These are phyloP conservation scores for Atherinomorus stipes DNA, from an alignment of 2,113 vertebrate species.

Conservation along the genomic window DNA sequence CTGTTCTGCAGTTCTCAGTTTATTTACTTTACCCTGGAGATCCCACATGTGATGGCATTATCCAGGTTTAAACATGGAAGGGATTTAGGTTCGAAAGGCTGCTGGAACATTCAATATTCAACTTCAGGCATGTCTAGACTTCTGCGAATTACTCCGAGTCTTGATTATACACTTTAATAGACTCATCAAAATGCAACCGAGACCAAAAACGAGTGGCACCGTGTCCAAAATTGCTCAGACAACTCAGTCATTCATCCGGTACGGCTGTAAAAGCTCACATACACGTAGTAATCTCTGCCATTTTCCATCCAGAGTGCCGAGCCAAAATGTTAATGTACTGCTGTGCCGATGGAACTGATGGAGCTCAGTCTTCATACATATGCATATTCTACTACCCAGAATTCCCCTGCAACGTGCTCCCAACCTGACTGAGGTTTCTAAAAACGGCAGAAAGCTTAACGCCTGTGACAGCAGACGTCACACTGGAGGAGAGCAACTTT, in stretches of 20 bases:
- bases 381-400: constrained; percentile 68
- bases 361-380: constrained; percentile 62
- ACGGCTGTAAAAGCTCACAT: constrained; percentile 56
- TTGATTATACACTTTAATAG: constrained; percentile 10
- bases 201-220: constrained; percentile 13
- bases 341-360: constrained; percentile 54
- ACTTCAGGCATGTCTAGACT: neutral
- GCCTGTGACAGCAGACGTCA: constrained; percentile 63
- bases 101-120: neutral
- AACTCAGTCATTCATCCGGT: constrained; percentile 54
- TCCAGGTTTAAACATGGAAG: constrained; percentile 15
- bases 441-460: constrained; percentile 71
- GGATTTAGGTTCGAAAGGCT: neutral
- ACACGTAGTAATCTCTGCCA: constrained; percentile 54
- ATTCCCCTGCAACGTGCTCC: constrained; percentile 48
- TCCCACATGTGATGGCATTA: constrained; percentile 2
- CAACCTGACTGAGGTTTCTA: constrained; percentile 68
- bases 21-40: neutral
- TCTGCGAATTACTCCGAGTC: constrained; percentile 17
- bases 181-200: constrained; percentile 14
- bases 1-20: constrained; percentile 9
- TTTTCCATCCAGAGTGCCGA: constrained; percentile 45
- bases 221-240: constrained; percentile 23
- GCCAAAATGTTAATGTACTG: constrained; percentile 69
- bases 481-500: constrained; percentile 60